phyloP scores from a whole-genome alignment of 23 tunicate species.

The Trididemnum clinides region DNA sequence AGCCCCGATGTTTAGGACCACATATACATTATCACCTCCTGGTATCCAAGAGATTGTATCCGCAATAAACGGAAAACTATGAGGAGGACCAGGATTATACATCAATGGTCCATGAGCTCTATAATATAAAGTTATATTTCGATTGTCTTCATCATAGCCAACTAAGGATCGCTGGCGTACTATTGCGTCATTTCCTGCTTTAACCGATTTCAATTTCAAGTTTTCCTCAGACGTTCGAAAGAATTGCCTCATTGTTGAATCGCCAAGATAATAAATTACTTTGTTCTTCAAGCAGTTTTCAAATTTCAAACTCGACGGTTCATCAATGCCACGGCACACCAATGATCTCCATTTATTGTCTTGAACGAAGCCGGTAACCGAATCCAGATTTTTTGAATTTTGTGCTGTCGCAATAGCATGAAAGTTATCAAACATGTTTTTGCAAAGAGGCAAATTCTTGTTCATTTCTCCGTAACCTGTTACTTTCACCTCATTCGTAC shows the following conservation, averaged over 20 bases:
- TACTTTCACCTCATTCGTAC: too few species aligned
- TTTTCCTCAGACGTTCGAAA: background rate
- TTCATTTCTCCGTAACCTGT: too few species aligned
- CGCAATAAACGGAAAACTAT: constrained; percentile 32
- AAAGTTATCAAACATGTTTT: too few species aligned
- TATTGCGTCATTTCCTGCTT: background rate
- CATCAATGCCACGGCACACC: background rate
- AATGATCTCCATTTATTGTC: background rate
- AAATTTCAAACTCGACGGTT: background rate
- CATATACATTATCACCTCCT: constrained; percentile 39
- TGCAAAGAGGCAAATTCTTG: background rate
- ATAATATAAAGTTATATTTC: constrained; percentile 33
- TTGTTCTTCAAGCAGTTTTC: constrained; percentile 12
- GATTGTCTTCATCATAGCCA: background rate
- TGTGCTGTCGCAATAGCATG: background rate
- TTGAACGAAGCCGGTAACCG: background rate
- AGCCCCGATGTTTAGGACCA: constrained; percentile 30
- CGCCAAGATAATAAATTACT: constrained; percentile 34
- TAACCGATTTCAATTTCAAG: background rate
- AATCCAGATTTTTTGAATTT: background rate
- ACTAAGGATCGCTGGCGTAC: background rate
- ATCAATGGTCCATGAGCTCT: constrained; percentile 51
- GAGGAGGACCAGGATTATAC: constrained; percentile 8
- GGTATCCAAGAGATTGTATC: constrained; percentile 23
- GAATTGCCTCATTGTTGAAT: constrained; percentile 43